Conservation (phyloP, 2,113 vertebrate species). For the Sitta europaea region DNA sequence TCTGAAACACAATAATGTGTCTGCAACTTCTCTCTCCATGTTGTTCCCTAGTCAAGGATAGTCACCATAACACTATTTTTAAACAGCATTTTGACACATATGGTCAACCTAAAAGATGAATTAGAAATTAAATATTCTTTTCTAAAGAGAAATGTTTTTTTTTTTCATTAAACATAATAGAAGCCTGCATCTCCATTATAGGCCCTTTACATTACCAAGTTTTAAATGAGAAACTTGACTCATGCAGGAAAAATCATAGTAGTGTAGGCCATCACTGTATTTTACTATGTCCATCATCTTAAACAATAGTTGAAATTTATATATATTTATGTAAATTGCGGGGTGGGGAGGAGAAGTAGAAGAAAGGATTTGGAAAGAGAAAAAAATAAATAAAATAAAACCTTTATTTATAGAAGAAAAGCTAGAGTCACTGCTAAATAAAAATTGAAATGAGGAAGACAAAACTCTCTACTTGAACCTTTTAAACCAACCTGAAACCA, state of each 20-base stretch:
- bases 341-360: background rate
- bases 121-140: background rate
- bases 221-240: background rate
- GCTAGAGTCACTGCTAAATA: background rate
- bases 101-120: background rate
- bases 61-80: accelerated
- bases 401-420: background rate
- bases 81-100: background rate
- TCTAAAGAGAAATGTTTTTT: background rate
- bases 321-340: background rate
- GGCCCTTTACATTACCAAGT: background rate
- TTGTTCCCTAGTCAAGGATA: background rate
- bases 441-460: background rate
- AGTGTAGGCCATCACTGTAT: background rate
- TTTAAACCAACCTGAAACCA: background rate
- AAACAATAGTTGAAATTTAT: background rate
- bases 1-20: background rate
- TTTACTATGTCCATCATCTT: background rate
- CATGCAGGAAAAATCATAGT: background rate
- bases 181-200: background rate
- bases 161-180: background rate
- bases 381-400: background rate
- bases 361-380: background rate
- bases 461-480: background rate
- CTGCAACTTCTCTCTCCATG: background rate